Base-by-base conservation (phyloP, 1,140 invertebrate species). In the Charaxes varanes region DNA sequence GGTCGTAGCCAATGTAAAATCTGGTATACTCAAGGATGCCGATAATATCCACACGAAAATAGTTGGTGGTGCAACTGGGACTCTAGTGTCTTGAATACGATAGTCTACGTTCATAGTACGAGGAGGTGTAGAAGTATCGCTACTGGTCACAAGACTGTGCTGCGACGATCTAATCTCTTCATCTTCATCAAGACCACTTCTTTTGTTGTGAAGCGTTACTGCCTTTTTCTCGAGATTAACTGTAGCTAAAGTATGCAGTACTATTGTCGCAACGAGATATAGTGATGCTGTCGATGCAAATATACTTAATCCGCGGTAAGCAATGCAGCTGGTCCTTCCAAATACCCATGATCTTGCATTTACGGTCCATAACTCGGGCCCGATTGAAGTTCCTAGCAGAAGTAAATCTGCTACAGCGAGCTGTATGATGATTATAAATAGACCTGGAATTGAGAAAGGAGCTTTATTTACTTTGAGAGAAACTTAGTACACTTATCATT, bases 31-130 rank as follows among this genome's bases (percentile, higher is more conserved):
- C 6, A 88, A 44, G 2, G 87, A 88, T 5, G 78, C 58, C 31
- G 86, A 76, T 18, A 87, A 46, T 22, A 87, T 73, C 87, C 87
- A 88, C 21, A 87, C 69, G 38, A 88, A 84, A 24, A 85, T 54
- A 14, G 64, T 66, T 1, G 87, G 87, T 36, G 84, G 66, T 3
- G 84, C 55, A 3, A 87, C 76, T 6, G 79, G 71, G 16, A 87
- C 57, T 46, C 59, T 63, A 3, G 53, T 67, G 21, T 80, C 67
- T 8, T 62, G 50, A 18, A 80, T 57, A 19, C 73, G 46, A 35
- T 86, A 86, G 41, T 86, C 81, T 5, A 86, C 68, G 36, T 77
- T 83, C 57, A 85, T 68, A 2, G 73, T 73, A 32, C 84, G 65
- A 22, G 79, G 82, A 2, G 73, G 73, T 2, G 69, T 73, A 3